Percentiles rank a stretch among this genome's conserved stretches.
Conservation (phyloP, 2,113 vertebrate genomes). For the Hystrix brachyura region DNA sequence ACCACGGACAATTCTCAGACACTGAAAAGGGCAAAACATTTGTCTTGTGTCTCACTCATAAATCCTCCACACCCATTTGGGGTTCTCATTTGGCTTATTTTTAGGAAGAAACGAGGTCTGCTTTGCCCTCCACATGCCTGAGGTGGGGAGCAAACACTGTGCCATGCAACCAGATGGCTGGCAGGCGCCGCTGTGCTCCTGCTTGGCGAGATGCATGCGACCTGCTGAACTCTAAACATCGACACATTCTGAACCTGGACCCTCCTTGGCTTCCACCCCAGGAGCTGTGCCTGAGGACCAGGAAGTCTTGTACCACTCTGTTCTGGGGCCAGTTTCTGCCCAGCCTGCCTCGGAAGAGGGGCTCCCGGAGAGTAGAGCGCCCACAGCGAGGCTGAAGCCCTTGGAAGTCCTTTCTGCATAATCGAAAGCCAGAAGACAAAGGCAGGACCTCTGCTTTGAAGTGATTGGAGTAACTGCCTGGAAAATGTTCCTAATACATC, state of each 20-base stretch:
- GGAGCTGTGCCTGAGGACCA: neutral
- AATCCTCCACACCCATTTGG: slow-evolving; percentile 33
- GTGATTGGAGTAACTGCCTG: slow-evolving; percentile 49
- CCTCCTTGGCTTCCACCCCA: neutral
- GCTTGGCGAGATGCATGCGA: neutral
- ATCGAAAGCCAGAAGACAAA: slow-evolving; percentile 62
- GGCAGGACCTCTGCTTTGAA: slow-evolving; percentile 55
- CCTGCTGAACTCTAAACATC: neutral
- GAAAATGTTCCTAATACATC: slow-evolving; percentile 65
- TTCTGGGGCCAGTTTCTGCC: neutral
- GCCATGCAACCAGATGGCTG: slow-evolving; percentile 31
- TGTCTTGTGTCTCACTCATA: slow-evolving; percentile 52
- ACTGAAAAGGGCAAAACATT: slow-evolving; percentile 55
- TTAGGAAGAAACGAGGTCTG: slow-evolving; percentile 19
- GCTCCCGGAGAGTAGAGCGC: neutral
- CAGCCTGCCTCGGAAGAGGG: neutral
- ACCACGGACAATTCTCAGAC: slow-evolving; percentile 29
- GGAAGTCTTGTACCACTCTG: neutral
- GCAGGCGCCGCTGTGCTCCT: neutral
- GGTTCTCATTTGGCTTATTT: slow-evolving; percentile 21
- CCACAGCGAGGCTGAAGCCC: neutral
- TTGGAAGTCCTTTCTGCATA: neutral
- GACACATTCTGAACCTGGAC: slow-evolving; percentile 10
- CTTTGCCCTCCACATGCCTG: neutral
- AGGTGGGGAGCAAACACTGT: neutral